Percentiles rank a stretch among this genome's conserved stretches.
Conservation (phyloP, 1,140 invertebrate genomes). For the Drosophila equinoxialis region DNA sequence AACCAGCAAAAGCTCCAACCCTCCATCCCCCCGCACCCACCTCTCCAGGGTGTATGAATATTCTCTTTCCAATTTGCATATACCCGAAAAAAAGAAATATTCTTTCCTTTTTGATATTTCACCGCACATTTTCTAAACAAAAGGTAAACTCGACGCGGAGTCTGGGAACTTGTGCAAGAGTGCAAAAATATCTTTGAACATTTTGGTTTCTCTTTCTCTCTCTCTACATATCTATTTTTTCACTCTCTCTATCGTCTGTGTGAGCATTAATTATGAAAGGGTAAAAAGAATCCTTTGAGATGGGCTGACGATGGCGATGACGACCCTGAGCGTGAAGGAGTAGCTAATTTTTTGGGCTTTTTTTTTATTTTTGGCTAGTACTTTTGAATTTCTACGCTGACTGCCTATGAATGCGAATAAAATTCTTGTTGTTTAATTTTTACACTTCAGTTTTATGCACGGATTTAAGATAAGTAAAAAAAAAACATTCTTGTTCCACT, state of each 20-base stretch:
- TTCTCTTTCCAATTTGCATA: slow-evolving; percentile 56
- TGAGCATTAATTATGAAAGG: slow-evolving; percentile 71
- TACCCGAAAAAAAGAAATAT: slow-evolving; percentile 38
- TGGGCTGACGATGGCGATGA: slow-evolving; percentile 36
- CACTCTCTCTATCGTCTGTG: slow-evolving; percentile 22
- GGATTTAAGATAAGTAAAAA: background rate
- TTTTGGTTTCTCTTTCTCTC: slow-evolving; percentile 22
- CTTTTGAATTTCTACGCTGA: slow-evolving; percentile 40
- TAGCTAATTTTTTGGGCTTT: slow-evolving; percentile 61
- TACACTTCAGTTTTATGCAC: slow-evolving; percentile 34
- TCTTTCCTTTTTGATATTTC: slow-evolving; percentile 63
- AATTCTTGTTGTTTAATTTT: slow-evolving; percentile 65
- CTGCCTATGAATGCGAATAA: slow-evolving; percentile 45
- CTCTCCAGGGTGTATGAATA: background rate
- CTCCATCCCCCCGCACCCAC: background rate
- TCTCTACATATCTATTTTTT: too few species aligned
- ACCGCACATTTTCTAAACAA: slow-evolving; percentile 29
- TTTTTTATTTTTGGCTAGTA: slow-evolving; percentile 27
- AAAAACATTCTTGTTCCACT: background rate
- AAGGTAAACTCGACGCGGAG: background rate
- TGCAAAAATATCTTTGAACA: slow-evolving; percentile 76
- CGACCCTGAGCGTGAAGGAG: slow-evolving; percentile 21
- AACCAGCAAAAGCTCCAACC: background rate
- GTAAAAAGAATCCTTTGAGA: slow-evolving; percentile 58
- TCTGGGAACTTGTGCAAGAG: slow-evolving; percentile 34